phyloP scores from a whole-genome alignment of 2,888 invertebrate species.

The Ceramica pisi region DNA sequence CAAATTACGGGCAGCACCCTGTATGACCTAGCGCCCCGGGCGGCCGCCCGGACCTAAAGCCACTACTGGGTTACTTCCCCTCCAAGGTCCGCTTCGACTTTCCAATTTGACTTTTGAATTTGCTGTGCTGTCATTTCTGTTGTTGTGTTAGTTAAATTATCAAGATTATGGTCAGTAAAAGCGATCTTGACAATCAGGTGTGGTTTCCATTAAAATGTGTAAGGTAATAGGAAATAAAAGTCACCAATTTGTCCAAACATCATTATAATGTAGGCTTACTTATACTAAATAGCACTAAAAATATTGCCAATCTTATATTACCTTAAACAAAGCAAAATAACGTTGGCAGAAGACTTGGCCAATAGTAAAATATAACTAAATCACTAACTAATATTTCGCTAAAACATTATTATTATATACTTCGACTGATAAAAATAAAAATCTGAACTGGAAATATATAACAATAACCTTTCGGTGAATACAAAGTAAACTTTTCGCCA shows the following conservation, averaged over 20 bases:
- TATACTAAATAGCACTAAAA: slow-evolving; percentile 54
- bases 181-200: background rate
- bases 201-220: background rate
- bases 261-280: slow-evolving; percentile 60
- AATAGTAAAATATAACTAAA: slow-evolving; percentile 16
- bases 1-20: too few relatives aligned
- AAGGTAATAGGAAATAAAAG: slow-evolving; percentile 34
- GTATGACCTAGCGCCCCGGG: too few relatives aligned
- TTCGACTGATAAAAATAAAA: slow-evolving; percentile 24
- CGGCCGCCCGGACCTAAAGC: too few relatives aligned
- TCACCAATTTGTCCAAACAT: slow-evolving; percentile 43
- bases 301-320: slow-evolving; percentile 57
- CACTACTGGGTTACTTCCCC: too few relatives aligned
- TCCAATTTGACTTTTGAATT: too few relatives aligned
- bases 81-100: too few relatives aligned
- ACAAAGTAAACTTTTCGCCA: slow-evolving; percentile 16
- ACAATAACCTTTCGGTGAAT: slow-evolving; percentile 34
- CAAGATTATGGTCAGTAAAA: background rate
- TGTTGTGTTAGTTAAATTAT: too few relatives aligned
- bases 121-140: too few relatives aligned
- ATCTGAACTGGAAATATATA: slow-evolving; percentile 29
- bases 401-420: slow-evolving; percentile 51
- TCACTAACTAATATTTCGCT: slow-evolving; percentile 4
- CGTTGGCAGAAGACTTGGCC: slow-evolving; percentile 51
- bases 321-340: slow-evolving; percentile 51